Conservation (phyloP, 1,140 invertebrate species). For the Andrena cerasifolii region DNA sequence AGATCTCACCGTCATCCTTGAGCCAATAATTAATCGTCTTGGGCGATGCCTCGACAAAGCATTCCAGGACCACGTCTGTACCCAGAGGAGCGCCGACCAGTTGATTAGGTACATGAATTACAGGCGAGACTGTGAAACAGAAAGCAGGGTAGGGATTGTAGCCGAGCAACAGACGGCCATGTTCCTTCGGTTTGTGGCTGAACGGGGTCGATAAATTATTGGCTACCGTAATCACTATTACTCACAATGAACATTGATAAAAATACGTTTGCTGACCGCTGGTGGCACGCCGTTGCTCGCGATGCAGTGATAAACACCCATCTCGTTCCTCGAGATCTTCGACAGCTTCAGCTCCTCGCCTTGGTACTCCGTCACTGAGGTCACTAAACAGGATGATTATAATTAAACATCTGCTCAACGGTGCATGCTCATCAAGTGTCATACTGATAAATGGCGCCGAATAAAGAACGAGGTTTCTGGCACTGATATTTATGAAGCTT, state of each 20-base stretch:
- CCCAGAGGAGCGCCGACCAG: constrained; percentile 93
- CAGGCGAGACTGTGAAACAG: constrained; percentile 89
- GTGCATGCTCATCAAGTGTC: too few species aligned
- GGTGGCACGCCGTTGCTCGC: constrained; percentile 92
- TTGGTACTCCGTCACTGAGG: constrained; percentile 76
- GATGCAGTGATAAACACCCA: constrained; percentile 94
- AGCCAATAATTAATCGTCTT: constrained; percentile 95
- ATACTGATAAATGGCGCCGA: too few species aligned
- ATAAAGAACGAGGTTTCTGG: too few species aligned
- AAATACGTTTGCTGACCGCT: constrained; percentile 91
- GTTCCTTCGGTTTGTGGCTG: background rate
- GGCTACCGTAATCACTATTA: constrained; percentile 73
- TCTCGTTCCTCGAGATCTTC: constrained; percentile 92
- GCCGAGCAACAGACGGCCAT: background rate
- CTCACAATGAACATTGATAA: constrained; percentile 93
- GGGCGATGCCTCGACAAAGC: constrained; percentile 94
- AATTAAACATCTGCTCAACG: background rate
- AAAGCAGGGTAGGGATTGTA: constrained; percentile 46
- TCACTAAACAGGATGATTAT: constrained; percentile 33
- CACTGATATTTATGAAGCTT: too few species aligned
- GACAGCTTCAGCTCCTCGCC: constrained; percentile 89
- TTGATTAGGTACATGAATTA: constrained; percentile 94
- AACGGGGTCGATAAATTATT: constrained; percentile 30
- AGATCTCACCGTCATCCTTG: constrained; percentile 87
- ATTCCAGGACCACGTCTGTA: constrained; percentile 93